These are phyloP conservation scores for Hecatera dysodea DNA, from an alignment of 2,888 invertebrate species.

Conservation along the genomic window DNA sequence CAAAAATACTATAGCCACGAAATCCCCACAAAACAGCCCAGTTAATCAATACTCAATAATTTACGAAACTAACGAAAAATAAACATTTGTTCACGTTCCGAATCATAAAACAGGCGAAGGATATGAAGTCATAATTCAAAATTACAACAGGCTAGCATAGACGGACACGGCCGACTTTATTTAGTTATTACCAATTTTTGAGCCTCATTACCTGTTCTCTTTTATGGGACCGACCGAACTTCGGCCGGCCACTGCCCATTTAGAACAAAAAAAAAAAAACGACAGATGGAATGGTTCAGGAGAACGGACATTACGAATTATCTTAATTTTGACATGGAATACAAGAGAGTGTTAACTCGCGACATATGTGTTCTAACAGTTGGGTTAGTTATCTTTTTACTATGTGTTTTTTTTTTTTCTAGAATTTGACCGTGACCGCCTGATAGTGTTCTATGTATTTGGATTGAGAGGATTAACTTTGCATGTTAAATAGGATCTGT, in stretches of 20 bases:
- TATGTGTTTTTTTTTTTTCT: conserved; percentile 66
- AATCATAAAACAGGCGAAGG: conserved; percentile 74
- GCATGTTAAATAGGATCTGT: conserved; percentile 29
- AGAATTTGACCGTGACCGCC: conserved; percentile 52
- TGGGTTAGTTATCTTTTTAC: conserved; percentile 71
- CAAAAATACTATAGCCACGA: background rate
- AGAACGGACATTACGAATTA: conserved; percentile 88
- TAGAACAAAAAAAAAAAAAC: conserved; percentile 80
- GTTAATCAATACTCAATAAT: conserved; percentile 54
- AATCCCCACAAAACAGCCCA: conserved; percentile 15
- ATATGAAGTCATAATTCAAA: conserved; percentile 81
- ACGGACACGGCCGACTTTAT: conserved; percentile 78
- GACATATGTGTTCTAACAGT: conserved; percentile 84
- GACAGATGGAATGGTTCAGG: conserved; percentile 86
- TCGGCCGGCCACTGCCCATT: conserved; percentile 83
- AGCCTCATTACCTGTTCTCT: conserved; percentile 84
- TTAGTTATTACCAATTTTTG: conserved; percentile 88
- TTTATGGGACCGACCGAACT: conserved; percentile 85
- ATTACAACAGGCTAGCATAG: conserved; percentile 76
- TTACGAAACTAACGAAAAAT: conserved; percentile 49
- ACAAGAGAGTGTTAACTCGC: conserved; percentile 88
- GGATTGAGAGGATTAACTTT: conserved; percentile 52
- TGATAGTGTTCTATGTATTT: conserved; percentile 55
- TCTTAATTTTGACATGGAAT: conserved; percentile 89
- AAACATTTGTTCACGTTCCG: conserved; percentile 69